These are phyloP conservation scores for Caenorhabditis elegans DNA, from an alignment of 1,140 invertebrate genomes.

Conservation along the genomic window DNA sequence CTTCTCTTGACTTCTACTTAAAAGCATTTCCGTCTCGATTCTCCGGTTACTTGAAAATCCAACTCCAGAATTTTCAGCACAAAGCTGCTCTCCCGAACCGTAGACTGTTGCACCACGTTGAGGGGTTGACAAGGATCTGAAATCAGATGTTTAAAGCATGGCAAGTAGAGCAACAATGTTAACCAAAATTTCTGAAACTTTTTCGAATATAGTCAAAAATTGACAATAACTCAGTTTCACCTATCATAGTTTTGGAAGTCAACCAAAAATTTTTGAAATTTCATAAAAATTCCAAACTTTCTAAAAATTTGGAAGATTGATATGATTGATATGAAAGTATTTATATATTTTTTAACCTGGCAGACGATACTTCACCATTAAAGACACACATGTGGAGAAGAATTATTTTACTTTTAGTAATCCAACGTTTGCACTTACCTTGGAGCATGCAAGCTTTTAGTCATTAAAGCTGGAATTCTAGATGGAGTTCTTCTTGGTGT, in stretches of 20 bases:
- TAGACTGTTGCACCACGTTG: neutral
- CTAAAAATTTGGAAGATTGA: too few relatives aligned
- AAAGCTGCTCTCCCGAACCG: neutral
- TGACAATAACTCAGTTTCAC: too few relatives aligned
- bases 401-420: neutral
- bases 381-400: too few relatives aligned
- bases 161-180: neutral
- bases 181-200: neutral
- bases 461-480: neutral
- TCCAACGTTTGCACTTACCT: too few relatives aligned
- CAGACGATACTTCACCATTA: neutral
- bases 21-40: neutral
- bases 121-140: neutral
- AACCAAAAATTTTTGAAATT: too few relatives aligned
- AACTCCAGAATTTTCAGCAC: neutral
- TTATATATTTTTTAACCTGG: too few relatives aligned
- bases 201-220: too few relatives aligned
- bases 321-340: too few relatives aligned
- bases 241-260: too few relatives aligned
- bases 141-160: neutral
- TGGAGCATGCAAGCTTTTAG: neutral
- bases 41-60: neutral
- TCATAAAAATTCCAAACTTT: too few relatives aligned
- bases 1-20: slow-evolving; percentile 1
- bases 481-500: neutral